These are phyloP conservation scores for Armadillidium nasatum DNA, from an alignment of 1,140 invertebrate species.

Conservation along the genomic window DNA sequence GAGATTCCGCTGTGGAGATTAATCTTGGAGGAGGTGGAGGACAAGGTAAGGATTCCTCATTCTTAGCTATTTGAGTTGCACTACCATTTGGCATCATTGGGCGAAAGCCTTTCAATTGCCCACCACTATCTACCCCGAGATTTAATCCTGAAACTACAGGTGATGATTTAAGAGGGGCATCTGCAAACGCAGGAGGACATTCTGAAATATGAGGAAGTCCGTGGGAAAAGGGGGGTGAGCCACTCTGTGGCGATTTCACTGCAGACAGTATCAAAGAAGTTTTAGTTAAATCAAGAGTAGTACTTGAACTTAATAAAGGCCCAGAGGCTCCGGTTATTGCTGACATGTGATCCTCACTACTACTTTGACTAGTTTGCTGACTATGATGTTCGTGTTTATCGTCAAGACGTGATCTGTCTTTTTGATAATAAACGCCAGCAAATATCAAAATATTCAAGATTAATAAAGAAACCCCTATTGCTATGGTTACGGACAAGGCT, in stretches of 20 bases:
- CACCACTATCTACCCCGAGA: not conserved
- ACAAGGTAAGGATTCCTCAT: not conserved
- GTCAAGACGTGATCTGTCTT: conserved; percentile 55
- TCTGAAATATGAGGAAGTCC: conserved; percentile 42
- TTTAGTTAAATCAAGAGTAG: conserved; percentile 37
- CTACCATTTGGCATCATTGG: conserved; percentile 41
- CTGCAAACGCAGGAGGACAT: conserved; percentile 42
- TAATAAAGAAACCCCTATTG: conserved; percentile 84
- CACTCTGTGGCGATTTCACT: conserved; percentile 32
- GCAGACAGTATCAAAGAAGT: conserved; percentile 25
- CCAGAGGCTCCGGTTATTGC: conserved; percentile 31
- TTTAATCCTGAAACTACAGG: conserved; percentile 13
- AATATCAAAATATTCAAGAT: conserved; percentile 89
- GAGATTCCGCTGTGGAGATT: conserved; percentile 30
- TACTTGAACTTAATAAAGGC: conserved; percentile 30
- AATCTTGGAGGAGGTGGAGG: conserved; percentile 24
- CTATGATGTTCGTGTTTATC: conserved; percentile 42
- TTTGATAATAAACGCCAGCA: conserved; percentile 87
- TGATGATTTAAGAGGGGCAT: conserved; percentile 25
- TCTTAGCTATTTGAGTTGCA: conserved; percentile 27
- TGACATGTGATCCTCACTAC: conserved; percentile 37
- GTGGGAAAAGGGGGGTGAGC: conserved; percentile 33
- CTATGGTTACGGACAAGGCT: conserved; percentile 82
- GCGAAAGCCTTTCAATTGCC: conserved; percentile 14
- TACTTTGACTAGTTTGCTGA: conserved; percentile 35